Percentiles rank a stretch among this genome's conserved stretches.
These are phyloP conservation scores for Amblyornis subalaris DNA, from an alignment of 2,113 vertebrate genomes.

Conservation along the genomic window DNA sequence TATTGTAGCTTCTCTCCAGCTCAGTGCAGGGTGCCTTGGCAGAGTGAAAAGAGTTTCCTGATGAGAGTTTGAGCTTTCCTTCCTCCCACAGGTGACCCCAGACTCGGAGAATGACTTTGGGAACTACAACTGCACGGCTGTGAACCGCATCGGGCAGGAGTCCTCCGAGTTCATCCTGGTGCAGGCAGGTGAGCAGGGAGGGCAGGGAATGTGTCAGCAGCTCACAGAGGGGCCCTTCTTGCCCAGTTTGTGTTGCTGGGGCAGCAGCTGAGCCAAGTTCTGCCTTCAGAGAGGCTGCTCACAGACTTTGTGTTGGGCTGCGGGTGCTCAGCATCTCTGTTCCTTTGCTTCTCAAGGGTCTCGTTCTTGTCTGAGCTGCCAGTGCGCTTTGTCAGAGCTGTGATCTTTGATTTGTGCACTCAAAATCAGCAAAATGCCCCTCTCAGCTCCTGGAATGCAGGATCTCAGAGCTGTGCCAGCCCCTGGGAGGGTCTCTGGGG, in stretches of 20 bases:
- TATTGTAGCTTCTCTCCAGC: background rate
- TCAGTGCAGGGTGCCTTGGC: background rate
- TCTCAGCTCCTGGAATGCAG: fast-evolving
- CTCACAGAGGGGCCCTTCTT: fast-evolving
- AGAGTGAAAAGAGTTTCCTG: background rate
- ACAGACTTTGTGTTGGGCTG: no score
- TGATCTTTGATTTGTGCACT: background rate
- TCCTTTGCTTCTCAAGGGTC: background rate
- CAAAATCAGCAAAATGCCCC: background rate
- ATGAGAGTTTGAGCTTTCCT: background rate
- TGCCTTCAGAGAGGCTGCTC: background rate
- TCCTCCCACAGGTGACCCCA: constrained; percentile 82
- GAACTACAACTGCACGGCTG: constrained; percentile 95
- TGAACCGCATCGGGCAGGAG: constrained; percentile 94
- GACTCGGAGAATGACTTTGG: constrained; percentile 96
- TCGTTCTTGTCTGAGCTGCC: fast-evolving
- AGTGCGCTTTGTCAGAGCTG: background rate
- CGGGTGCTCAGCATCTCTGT: background rate
- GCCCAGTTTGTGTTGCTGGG: background rate
- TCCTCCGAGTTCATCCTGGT: constrained; percentile 96
- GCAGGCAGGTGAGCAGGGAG: constrained; percentile 85
- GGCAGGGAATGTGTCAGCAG: background rate
- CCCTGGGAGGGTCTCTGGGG: background rate
- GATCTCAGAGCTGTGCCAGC: background rate
- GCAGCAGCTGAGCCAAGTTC: background rate